Evolutionary conservation across 2,113 vertebrate genomes (phyloP), one percentile per base, ranked within the genome.

Genomic region (Zootoca vivipara): DNA sequence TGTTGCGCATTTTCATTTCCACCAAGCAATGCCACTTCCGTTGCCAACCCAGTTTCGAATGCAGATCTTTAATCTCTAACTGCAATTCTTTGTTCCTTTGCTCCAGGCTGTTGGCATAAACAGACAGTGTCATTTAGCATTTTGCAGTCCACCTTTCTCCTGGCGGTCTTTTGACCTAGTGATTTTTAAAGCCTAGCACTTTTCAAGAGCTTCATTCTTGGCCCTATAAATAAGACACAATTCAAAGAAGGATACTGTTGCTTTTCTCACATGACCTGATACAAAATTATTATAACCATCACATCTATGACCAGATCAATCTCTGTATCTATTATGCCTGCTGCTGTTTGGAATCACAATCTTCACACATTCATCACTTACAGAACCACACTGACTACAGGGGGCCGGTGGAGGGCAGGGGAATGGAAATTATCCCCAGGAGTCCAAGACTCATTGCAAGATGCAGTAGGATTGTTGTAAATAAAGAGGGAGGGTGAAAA

Each of bases 31-130:
- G 92, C 95, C 95, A 90, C 89, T 95, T 93, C 0, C 75, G 91
- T 92, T 98, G 98, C 95, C 97, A 97, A 1, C 93, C 92, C 89
- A 98, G 92, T 93, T 95, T 96, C 1, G 93, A 94, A 3, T 92
- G 96, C 92, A 96, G 87, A 1, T 90, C 95, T 78, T 94, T 67
- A 0, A 98, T 95, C 91, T 97, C 96, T 0, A 78, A 35, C 95
- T 97, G 96, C 91, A 98, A 93, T 52, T 88, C 95, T 84, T 96
- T 95, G 24, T 97, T 97, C 88, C 92, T 91, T 89, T 97, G 96
- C 95, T 98, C 97, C 82, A 98, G 93, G 87, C 98, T 98, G 92
- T 8, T 77, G 87, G 87, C 64, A 83, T 79, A 88, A 87, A n/a
- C 15, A 58, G 4, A 70, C 24, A 5, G 0, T 38, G 40, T 18